Conservation (phyloP, 2,888 invertebrate genomes). For the Sesamia inferens region DNA sequence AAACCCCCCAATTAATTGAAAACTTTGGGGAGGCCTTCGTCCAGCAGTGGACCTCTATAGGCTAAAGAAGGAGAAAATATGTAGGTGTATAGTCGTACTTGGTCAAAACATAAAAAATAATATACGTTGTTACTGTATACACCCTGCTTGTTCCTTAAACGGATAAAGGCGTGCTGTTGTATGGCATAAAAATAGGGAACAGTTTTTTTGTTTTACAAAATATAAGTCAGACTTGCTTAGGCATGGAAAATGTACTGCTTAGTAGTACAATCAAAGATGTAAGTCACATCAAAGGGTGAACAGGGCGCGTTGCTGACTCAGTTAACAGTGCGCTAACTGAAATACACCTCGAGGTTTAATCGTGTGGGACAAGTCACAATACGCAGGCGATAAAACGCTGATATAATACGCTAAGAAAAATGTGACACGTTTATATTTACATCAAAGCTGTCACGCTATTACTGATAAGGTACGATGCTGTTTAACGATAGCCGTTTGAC, state of each 20-base stretch:
- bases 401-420: background rate
- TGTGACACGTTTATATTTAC: too few species aligned
- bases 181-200: background rate
- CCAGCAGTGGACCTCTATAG: too few species aligned
- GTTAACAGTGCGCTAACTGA: conserved; percentile 51
- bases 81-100: background rate
- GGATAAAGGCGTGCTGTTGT: background rate
- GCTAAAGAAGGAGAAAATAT: too few species aligned
- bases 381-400: background rate
- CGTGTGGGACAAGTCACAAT: conserved; percentile 26
- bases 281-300: conserved; percentile 53
- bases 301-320: conserved; percentile 27
- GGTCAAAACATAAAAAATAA: background rate
- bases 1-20: too few species aligned
- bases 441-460: too few species aligned
- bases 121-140: background rate
- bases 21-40: too few species aligned
- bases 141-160: background rate
- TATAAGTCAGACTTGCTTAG: conserved; percentile 2
- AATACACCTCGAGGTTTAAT: conserved; percentile 54
- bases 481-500: too few species aligned
- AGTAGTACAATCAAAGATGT: conserved; percentile 44
- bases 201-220: conserved; percentile 8
- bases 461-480: too few species aligned
- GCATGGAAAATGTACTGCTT: conserved; percentile 30